A percentile compares a stretch with the other conserved stretches of the same genome.
These are phyloP conservation scores for Pelusios castaneus DNA, from an alignment of 2,113 vertebrate genomes.

Conservation along the genomic window DNA sequence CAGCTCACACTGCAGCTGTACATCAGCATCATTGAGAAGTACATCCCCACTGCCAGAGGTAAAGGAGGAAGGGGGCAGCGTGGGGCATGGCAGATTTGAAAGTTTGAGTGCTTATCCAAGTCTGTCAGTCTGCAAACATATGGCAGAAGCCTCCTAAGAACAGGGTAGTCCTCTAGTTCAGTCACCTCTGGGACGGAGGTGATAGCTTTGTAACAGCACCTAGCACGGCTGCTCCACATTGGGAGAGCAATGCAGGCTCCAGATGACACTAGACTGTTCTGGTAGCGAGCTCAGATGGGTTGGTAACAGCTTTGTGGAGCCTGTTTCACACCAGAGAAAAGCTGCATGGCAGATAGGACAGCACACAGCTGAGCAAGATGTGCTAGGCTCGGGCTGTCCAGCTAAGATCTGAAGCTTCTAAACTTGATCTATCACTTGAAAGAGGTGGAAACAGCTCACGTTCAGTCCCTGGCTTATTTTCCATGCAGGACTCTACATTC, in stretches of 20 bases:
- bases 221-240: neutral
- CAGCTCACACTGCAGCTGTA: constrained; percentile 97
- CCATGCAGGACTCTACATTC: accelerated
- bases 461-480: neutral
- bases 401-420: accelerated
- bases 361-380: accelerated
- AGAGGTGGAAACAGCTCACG: accelerated
- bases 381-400: neutral
- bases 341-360: neutral
- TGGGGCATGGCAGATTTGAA: neutral
- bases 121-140: neutral
- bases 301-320: neutral
- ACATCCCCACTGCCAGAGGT: constrained; percentile 81
- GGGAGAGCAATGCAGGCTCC: neutral
- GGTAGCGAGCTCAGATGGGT: neutral
- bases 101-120: neutral
- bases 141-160: neutral
- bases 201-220: neutral
- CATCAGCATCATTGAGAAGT: constrained; percentile 89
- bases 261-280: neutral
- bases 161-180: neutral
- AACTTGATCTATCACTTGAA: accelerated
- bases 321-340: neutral
- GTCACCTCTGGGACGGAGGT: neutral
- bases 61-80: constrained; percentile 28